phyloP scores from a whole-genome alignment of 2,888 invertebrate species.

The Anoncus sp. region DNA sequence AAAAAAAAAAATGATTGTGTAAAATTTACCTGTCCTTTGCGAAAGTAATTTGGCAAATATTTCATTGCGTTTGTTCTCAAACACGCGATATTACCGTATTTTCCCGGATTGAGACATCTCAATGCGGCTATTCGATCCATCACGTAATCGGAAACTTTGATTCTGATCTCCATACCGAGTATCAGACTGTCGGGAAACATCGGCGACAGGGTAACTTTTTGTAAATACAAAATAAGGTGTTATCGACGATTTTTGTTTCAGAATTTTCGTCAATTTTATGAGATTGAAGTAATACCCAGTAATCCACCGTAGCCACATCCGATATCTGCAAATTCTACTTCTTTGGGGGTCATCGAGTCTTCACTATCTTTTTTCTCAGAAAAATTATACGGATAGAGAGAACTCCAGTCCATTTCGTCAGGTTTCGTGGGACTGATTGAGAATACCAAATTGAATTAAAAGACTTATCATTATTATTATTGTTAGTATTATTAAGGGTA shows the following conservation, averaged over 20 bases:
- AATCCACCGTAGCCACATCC: constrained; percentile 99
- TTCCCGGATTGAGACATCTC: constrained; percentile 88
- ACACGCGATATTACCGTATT: constrained; percentile 97
- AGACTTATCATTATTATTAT: neutral
- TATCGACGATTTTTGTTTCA: no score
- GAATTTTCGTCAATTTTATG: neutral
- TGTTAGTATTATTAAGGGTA: constrained; percentile 31
- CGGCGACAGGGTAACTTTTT: constrained; percentile 92
- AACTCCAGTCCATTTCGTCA: constrained; percentile 93
- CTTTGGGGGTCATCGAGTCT: constrained; percentile 64
- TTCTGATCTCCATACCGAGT: constrained; percentile 98
- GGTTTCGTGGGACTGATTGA: constrained; percentile 91
- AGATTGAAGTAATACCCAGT: constrained; percentile 85
- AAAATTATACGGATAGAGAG: constrained; percentile 88
- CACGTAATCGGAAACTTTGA: constrained; percentile 99
- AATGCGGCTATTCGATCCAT: constrained; percentile 96
- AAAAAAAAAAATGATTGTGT: no score
- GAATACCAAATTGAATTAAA: constrained; percentile 5
- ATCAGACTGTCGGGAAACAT: constrained; percentile 96
- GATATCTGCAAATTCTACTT: constrained; percentile 95
- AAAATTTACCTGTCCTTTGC: constrained; percentile 92
- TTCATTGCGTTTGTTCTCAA: constrained; percentile 99
- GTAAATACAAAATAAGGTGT: no score
- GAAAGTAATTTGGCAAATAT: constrained; percentile 98
- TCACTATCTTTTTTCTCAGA: constrained; percentile 76